Evolutionary conservation across 2,888 invertebrate genomes (phyloP).

Genomic region (Elysia crispata): DNA sequence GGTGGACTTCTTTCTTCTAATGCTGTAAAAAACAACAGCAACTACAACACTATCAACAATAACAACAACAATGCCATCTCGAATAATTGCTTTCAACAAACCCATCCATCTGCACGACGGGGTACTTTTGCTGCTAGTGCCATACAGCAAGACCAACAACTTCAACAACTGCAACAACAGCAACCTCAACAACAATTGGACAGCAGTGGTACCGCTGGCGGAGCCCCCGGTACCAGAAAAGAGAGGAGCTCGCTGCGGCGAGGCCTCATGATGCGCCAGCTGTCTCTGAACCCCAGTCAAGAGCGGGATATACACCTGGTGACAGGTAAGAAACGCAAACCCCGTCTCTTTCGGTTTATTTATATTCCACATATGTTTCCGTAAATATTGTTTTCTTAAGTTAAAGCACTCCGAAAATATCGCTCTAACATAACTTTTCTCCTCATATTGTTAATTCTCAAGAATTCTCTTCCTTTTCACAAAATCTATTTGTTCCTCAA

Average conservation of each 20-base stretch:
- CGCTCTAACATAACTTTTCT: too few species aligned
- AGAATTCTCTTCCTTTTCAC: too few species aligned
- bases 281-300: constrained; percentile 33
- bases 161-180: neutral
- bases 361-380: too few species aligned
- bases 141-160: neutral
- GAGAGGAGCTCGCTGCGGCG: constrained; percentile 30
- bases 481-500: too few species aligned
- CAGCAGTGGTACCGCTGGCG: neutral
- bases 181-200: constrained; percentile 1
- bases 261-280: constrained; percentile 41
- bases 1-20: too few species aligned
- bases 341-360: too few species aligned
- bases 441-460: too few species aligned
- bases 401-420: too few species aligned
- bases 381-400: too few species aligned
- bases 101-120: neutral
- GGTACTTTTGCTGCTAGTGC: too few species aligned
- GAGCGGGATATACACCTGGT: constrained; percentile 34
- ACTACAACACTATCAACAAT: neutral
- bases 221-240: neutral
- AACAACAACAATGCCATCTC: neutral
- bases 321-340: constrained; percentile 31
- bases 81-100: neutral
- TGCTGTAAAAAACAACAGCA: neutral